phyloP scores from a whole-genome alignment of 2,888 invertebrate species.

The Galerucella nymphaeae region DNA sequence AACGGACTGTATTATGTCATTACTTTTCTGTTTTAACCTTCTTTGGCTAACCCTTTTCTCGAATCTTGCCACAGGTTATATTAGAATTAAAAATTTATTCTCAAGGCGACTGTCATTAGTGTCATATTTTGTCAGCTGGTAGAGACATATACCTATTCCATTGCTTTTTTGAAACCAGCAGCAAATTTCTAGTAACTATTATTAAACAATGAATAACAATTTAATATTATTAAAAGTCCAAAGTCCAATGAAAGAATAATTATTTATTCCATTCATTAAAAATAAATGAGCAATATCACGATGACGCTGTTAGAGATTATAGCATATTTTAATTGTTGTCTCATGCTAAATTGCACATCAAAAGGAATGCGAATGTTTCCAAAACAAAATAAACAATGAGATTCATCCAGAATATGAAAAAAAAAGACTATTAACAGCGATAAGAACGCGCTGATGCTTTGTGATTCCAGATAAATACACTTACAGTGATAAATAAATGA shows the following conservation, averaged over 20 bases:
- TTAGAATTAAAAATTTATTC: no score
- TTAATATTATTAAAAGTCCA: background rate
- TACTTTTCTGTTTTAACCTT: no score
- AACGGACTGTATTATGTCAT: no score
- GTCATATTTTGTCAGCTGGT: no score
- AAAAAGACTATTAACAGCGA: background rate
- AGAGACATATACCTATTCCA: no score
- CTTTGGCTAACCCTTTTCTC: no score
- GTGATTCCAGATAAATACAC: no score
- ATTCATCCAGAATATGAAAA: background rate
- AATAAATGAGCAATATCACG: background rate
- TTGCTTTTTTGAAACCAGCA: no score
- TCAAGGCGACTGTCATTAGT: no score
- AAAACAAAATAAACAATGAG: background rate
- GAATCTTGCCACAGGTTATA: no score
- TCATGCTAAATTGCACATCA: background rate
- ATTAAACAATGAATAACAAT: background rate
- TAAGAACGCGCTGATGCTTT: no score
- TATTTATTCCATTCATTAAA: constrained; percentile 5
- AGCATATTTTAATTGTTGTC: background rate
- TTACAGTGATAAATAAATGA: no score
- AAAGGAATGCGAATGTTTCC: background rate
- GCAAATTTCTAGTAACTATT: background rate
- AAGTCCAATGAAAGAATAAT: background rate
- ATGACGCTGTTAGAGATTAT: background rate